Evolutionary conservation across 2,888 invertebrate genomes (phyloP).

Genomic region (Frankliniella fusca): DNA sequence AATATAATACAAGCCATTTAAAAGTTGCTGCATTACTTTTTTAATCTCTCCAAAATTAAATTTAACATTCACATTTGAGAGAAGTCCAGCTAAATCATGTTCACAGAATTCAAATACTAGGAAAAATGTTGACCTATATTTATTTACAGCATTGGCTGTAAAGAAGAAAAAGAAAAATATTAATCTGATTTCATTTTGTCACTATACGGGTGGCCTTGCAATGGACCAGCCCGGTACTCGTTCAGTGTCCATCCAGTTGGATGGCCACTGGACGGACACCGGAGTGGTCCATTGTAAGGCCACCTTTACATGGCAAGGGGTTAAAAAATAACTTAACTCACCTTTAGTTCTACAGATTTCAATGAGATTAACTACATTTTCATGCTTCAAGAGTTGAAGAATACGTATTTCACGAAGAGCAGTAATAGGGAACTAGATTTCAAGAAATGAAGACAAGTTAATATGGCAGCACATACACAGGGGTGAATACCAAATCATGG

Average conservation of each 20-base stretch:
- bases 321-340: constrained; percentile 44
- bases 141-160: constrained; percentile 61
- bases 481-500: constrained; percentile 5
- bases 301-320: too few relatives aligned
- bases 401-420: constrained; percentile 96
- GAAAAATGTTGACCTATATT: constrained; percentile 83
- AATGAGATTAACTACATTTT: constrained; percentile 93
- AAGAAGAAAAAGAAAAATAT: constrained; percentile 35
- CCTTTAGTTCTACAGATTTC: constrained; percentile 96
- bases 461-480: too few relatives aligned
- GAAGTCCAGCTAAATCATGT: constrained; percentile 92
- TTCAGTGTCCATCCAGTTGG: too few relatives aligned
- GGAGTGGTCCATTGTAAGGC: too few relatives aligned
- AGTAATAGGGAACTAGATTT: constrained; percentile 86
- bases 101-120: constrained; percentile 98
- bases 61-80: constrained; percentile 93
- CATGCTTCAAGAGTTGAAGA: constrained; percentile 88
- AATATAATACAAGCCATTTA: constrained; percentile 91
- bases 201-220: too few relatives aligned
- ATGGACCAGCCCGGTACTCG: too few relatives aligned
- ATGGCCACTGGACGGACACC: too few relatives aligned
- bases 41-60: constrained; percentile 96
- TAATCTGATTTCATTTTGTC: neutral
- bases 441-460: too few relatives aligned
- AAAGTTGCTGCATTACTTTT: constrained; percentile 80